phyloP scores from a whole-genome alignment of 2,888 invertebrate genomes.

The Phaedon cochleariae region DNA sequence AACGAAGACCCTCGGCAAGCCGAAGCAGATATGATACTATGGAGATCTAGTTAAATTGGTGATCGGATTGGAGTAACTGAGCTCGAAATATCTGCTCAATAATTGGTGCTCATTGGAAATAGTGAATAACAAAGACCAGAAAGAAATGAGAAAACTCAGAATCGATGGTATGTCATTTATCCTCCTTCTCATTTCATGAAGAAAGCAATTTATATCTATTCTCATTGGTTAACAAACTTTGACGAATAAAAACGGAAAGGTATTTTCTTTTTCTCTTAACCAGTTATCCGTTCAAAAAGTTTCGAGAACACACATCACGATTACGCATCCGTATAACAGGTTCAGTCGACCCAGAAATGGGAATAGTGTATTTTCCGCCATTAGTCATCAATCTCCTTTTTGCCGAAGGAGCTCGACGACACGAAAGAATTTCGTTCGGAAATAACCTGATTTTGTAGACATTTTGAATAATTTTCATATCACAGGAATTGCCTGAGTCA shows the following conservation, averaged over 20 bases:
- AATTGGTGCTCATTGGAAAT: too few relatives aligned
- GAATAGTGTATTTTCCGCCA: slow-evolving; percentile 23
- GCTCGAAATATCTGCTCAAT: too few relatives aligned
- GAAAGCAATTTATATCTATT: slow-evolving; percentile 29
- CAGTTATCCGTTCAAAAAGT: slow-evolving; percentile 38
- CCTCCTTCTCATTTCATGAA: background rate
- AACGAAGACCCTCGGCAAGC: too few relatives aligned
- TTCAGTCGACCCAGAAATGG: slow-evolving; percentile 22
- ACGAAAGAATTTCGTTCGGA: background rate
- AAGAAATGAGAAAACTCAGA: too few relatives aligned
- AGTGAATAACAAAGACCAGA: too few relatives aligned
- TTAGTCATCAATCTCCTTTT: slow-evolving; percentile 19
- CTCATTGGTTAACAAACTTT: slow-evolving; percentile 30
- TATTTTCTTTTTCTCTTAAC: slow-evolving; percentile 35
- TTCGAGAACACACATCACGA: slow-evolving; percentile 41
- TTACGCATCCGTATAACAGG: slow-evolving; percentile 40
- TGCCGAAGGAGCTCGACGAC: background rate
- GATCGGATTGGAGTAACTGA: too few relatives aligned
- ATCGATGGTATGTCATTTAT: background rate
- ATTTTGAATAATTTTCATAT: background rate
- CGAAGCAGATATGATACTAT: too few relatives aligned
- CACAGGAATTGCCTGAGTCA: too few relatives aligned
- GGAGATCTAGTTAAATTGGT: too few relatives aligned
- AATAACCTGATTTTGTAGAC: background rate
- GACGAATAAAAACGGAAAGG: slow-evolving; percentile 33